Conservation (phyloP, 2,797 vertebrate species). For the Emydoidea blandingii region DNA sequence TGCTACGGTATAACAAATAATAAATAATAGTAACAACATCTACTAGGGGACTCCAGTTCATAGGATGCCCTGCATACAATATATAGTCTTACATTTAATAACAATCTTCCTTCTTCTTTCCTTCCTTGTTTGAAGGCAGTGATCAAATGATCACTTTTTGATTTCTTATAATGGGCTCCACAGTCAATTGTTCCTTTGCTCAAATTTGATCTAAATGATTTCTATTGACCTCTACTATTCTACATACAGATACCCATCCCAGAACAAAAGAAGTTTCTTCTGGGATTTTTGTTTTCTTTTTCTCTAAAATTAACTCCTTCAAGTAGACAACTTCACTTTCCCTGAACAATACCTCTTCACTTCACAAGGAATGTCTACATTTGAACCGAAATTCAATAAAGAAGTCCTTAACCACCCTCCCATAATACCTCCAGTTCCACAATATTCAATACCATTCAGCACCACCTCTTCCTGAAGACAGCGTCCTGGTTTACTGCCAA, state of each 20-base stretch:
- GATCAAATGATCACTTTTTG: background rate
- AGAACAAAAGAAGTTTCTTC: background rate
- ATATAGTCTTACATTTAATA: background rate
- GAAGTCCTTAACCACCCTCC: background rate
- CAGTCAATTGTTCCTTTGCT: background rate
- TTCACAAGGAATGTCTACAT: slow-evolving; percentile 4
- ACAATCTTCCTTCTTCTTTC: too few species aligned
- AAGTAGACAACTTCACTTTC: background rate
- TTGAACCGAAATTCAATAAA: slow-evolving; percentile 29
- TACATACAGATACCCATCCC: background rate
- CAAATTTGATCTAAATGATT: background rate
- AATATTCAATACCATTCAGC: slow-evolving; percentile 18
- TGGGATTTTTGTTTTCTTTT: background rate
- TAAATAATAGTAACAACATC: background rate
- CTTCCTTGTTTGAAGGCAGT: background rate
- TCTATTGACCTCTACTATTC: background rate
- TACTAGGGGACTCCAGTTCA: background rate
- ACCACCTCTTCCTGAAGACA: slow-evolving; percentile 45
- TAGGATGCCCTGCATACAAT: background rate
- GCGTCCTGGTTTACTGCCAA: slow-evolving; percentile 64
- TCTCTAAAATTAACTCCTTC: background rate
- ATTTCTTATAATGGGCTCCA: background rate
- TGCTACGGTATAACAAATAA: background rate
- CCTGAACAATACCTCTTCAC: background rate
- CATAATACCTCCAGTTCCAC: slow-evolving; percentile 22